A percentile compares a stretch with the other conserved stretches of the same genome.
phyloP scores from a whole-genome alignment of 2,888 invertebrate genomes.

The Hartigia nigra region DNA sequence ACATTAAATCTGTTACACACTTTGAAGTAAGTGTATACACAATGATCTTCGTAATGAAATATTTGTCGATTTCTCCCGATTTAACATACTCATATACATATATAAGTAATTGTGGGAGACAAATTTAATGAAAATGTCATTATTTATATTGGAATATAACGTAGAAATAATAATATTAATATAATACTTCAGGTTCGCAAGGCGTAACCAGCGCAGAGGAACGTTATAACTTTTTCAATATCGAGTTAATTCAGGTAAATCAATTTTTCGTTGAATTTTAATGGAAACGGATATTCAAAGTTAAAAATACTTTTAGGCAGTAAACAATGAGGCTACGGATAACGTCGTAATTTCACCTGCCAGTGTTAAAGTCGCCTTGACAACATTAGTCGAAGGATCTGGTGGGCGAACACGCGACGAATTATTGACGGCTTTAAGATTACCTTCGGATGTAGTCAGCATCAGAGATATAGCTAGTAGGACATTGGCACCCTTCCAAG shows the following conservation, averaged over 20 bases:
- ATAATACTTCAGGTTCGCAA: too few species aligned
- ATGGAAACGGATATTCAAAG: background rate
- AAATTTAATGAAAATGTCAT: too few species aligned
- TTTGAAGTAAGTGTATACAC: too few species aligned
- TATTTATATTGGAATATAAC: too few species aligned
- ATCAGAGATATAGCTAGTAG: constrained; percentile 40
- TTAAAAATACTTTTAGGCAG: constrained; percentile 30
- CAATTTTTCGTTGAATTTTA: background rate
- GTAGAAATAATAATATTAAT: too few species aligned
- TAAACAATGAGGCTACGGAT: constrained; percentile 52
- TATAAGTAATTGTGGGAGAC: too few species aligned
- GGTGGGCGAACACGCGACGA: constrained; percentile 70
- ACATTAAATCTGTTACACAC: too few species aligned
- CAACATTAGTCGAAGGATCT: constrained; percentile 74
- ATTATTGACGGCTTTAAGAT: constrained; percentile 70
- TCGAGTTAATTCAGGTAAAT: constrained; percentile 68
- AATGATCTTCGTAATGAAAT: too few species aligned
- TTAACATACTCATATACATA: too few species aligned
- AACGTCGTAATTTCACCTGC: constrained; percentile 77
- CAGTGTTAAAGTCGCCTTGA: constrained; percentile 73
- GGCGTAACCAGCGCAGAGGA: constrained; percentile 28
- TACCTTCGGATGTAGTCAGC: constrained; percentile 63
- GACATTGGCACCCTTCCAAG: constrained; percentile 54
- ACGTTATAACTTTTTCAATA: constrained; percentile 70
- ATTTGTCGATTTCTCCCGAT: too few species aligned